A percentile compares a stretch with the other conserved stretches of the same genome.
Conservation (phyloP, 2,113 vertebrate genomes). For the Laticauda laticaudata region DNA sequence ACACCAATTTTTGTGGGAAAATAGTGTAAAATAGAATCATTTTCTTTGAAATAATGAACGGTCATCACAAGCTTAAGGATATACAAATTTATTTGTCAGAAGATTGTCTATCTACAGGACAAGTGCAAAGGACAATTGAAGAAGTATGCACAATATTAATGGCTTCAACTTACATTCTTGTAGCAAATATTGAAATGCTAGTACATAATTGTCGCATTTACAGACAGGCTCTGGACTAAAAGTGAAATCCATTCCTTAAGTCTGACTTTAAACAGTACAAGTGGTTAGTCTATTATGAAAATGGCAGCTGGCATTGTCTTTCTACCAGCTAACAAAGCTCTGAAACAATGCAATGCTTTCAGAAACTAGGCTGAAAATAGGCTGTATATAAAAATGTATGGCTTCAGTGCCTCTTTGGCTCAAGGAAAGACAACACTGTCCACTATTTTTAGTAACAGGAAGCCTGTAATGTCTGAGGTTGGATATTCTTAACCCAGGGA, state of each 20-base stretch:
- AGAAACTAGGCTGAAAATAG: background rate
- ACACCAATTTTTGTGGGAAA: conserved; percentile 6
- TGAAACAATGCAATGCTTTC: background rate
- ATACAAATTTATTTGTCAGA: background rate
- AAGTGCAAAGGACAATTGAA: background rate
- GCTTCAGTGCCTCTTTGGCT: background rate
- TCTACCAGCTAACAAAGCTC: background rate
- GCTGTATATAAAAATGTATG: background rate
- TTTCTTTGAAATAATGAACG: background rate
- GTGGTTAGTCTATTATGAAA: background rate
- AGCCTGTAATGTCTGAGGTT: background rate
- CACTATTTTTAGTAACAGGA: background rate
- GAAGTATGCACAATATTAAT: background rate
- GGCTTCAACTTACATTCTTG: background rate
- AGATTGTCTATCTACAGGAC: background rate
- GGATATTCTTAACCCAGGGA: background rate
- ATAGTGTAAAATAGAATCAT: background rate
- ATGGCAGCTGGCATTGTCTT: background rate
- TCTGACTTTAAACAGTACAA: background rate
- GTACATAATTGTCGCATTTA: background rate
- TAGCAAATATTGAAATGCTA: background rate
- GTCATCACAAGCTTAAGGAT: background rate
- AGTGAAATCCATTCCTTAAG: background rate
- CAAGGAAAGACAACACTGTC: background rate
- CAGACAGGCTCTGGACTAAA: background rate